Base-by-base conservation (phyloP, 2,113 vertebrate genomes). In the Porphyrio hochstetteri region DNA sequence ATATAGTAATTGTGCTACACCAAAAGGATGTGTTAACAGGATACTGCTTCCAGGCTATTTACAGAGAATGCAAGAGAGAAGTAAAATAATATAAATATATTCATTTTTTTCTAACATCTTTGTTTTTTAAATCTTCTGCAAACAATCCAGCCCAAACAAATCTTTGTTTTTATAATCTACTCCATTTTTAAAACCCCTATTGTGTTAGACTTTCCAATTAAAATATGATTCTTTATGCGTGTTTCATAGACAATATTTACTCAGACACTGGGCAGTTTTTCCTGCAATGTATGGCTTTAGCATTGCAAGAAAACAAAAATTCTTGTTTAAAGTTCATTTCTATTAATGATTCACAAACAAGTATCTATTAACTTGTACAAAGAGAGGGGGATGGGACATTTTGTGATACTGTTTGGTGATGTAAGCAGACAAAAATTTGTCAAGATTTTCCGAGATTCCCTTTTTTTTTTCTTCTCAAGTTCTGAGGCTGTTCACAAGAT, bases 81-180 rank as follows among this genome's bases (percentile, higher is more conserved):
- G 46, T 70, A 77, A 82, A 95, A 70, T 72, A 93, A 86, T 69
- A 86, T 28, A 83, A 83, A 92, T 53, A 44, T 11, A 83, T 78
- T 81, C 38, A 46, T 13, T 67, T 20, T 83, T 94, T 93, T 33
- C 35, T 60, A 88, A 78, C 46, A 28, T 80, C 65, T 82, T 82
- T 93, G 64, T 44, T 86, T 96, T 94, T 79, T 20, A 86, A 88
- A 69, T 86, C 68, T 90, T 76, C 69, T 88, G 61, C 93, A 97
- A 96, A 96, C 69, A 96, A 90, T 48, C 46, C 55, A 86, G 56
- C 27, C 80, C 56, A 94, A 92, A 92, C 60, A 93, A 93, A 90
- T 84, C 76, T 94, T 94, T 93, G 82, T 60, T 96, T 92, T 67
- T 60, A 46, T 82, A 86, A 92, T 68, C 88, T 64, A 88, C 76